Base-by-base conservation (phyloP, 2,797 vertebrate genomes). In the Notoglanidium macrostoma region DNA sequence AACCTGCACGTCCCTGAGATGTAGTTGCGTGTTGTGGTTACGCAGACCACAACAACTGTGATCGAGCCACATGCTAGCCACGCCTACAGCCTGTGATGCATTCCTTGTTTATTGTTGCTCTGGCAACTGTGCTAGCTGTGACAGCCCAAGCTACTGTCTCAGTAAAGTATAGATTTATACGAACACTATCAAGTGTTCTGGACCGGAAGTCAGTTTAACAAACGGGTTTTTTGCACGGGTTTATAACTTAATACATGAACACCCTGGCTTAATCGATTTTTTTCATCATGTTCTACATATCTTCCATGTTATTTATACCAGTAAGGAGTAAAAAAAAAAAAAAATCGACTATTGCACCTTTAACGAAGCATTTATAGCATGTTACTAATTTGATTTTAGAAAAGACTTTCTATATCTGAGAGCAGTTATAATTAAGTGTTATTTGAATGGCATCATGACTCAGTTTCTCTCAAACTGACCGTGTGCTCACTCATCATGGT, bases 381-480 rank as follows among this genome's bases (percentile, higher is more conserved):
- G 35, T 44, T 63, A 6, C 35, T 44, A 2, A 80, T 26, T 44
- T 23, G 44, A 17, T 29, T 54, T 74, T 17, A 51, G n/a, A 35
- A 59, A 79, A 59, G 57, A 79, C 8, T 61, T 44, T 44, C 57
- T 61, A 61, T 44, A 80, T 82, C 49, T 21, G 4, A 65, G 61
- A n/a, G 32, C 54, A 61, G 35, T 46, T 81, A 59, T 70, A 26
- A 70, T 0, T 59, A 21, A 19, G 54, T 54, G 11, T 15, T 61
- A 5, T 72, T 2, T 85, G 44, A 57, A 79, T 35, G 29, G 1
- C n/a, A 65, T 67, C 12, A 83, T 72, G 54, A 61, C 84, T 57
- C 86, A 70, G 87, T 61, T 86, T 84, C 57, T 74, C 68, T 78
- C 5, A 40, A 46, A 46, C 23, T 83, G 84, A 63, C 86, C 15